Evolutionary conservation across 2,888 invertebrate genomes (phyloP).

Genomic region (Hypomecis atomaria): DNA sequence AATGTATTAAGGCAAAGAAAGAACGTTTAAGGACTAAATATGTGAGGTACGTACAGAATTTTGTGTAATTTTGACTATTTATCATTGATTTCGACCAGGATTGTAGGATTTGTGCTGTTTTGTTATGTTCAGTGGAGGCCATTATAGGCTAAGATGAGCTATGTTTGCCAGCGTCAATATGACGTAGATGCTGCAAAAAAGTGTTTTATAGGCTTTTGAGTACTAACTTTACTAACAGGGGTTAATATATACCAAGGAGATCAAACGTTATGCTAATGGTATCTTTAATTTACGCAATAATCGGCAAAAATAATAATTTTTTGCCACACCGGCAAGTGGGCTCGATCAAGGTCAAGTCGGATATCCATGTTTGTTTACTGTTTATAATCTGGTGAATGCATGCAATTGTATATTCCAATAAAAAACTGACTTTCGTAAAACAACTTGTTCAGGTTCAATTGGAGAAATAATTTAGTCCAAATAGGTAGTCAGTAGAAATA

Average conservation of each 20-base stretch:
- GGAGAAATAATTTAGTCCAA: no score
- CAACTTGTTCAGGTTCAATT: no score
- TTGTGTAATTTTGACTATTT: constrained; percentile 15
- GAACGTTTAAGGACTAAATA: constrained; percentile 52
- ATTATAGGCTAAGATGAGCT: constrained; percentile 19
- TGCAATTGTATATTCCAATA: no score
- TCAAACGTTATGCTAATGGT: no score
- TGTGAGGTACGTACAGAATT: constrained; percentile 62
- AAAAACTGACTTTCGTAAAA: no score
- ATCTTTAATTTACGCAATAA: background rate
- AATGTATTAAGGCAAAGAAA: constrained; percentile 49
- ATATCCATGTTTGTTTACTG: no score
- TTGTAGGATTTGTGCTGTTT: constrained; percentile 42
- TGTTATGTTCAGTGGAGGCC: constrained; percentile 32
- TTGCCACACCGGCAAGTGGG: background rate
- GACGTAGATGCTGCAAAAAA: background rate
- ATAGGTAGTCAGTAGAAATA: no score
- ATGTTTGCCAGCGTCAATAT: constrained; percentile 15
- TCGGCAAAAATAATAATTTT: background rate
- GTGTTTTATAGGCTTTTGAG: background rate
- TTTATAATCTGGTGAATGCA: no score
- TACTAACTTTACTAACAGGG: background rate
- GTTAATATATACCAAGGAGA: background rate
- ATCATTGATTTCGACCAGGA: background rate
- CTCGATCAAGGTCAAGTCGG: background rate